Percentiles rank a stretch among this genome's conserved stretches.
These are phyloP conservation scores for Drosophila sturtevanti DNA, from an alignment of 1,140 invertebrate genomes.

Conservation along the genomic window DNA sequence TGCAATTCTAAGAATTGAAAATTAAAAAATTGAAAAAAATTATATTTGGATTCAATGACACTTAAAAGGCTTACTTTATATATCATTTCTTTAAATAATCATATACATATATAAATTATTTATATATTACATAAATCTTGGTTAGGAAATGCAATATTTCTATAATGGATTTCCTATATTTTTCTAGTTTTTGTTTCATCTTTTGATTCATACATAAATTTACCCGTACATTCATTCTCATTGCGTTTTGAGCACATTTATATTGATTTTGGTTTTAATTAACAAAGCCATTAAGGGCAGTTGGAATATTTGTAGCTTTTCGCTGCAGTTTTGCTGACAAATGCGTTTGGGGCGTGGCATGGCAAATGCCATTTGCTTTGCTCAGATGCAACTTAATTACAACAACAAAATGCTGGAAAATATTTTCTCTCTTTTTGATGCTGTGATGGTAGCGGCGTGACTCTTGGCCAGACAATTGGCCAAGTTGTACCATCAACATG, in stretches of 20 bases:
- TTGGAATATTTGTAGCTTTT: conserved; percentile 17
- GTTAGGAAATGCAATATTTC: too few relatives aligned
- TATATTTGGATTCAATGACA: too few relatives aligned
- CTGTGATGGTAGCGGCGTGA: conserved; percentile 57
- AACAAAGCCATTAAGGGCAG: conserved; percentile 74
- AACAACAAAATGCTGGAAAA: conserved; percentile 65
- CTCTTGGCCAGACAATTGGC: conserved; percentile 66
- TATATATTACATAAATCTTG: too few relatives aligned
- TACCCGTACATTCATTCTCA: conserved; percentile 3
- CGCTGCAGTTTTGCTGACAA: conserved; percentile 34
- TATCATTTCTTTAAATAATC: too few relatives aligned
- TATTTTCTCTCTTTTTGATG: conserved; percentile 21
- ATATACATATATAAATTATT: too few relatives aligned
- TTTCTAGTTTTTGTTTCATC: neutral
- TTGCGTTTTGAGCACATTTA: conserved; percentile 26
- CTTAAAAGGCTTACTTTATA: too few relatives aligned
- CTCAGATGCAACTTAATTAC: conserved; percentile 76
- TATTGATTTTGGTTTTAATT: conserved; percentile 79
- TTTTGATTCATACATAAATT: neutral
- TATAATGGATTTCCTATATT: neutral
- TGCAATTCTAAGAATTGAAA: too few relatives aligned
- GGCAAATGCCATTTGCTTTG: conserved; percentile 24
- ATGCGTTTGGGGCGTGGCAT: conserved; percentile 48
- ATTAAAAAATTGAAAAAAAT: too few relatives aligned
- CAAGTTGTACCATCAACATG: conserved; percentile 46